A percentile compares a stretch with the other conserved stretches of the same genome.
These are phyloP conservation scores for Stichopus horrens DNA, from an alignment of 53 echinoderm and acorn worm genomes.

Conservation along the genomic window DNA sequence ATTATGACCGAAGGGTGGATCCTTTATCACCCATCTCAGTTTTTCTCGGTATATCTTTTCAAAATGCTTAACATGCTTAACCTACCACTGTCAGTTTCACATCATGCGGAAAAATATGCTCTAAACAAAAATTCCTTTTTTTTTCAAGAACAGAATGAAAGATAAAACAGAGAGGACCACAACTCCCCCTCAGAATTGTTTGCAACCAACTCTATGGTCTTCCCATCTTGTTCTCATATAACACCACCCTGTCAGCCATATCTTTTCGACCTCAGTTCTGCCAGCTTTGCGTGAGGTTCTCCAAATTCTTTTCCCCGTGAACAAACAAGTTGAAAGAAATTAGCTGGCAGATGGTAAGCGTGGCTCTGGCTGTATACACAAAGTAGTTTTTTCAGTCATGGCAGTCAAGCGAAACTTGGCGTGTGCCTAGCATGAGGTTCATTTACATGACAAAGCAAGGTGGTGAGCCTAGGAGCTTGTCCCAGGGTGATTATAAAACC, in stretches of 20 bases:
- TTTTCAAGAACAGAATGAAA: background rate
- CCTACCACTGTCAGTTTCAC: slow-evolving; percentile 6
- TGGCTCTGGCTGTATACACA: slow-evolving; percentile 41
- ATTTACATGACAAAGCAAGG: slow-evolving; percentile 48
- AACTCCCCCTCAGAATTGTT: background rate
- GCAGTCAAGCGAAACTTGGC: slow-evolving; percentile 43
- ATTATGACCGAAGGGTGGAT: background rate
- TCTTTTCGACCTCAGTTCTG: background rate
- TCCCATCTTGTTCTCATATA: background rate
- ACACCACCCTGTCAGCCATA: background rate
- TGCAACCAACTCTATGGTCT: background rate
- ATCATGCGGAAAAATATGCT: background rate
- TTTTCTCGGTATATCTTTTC: background rate
- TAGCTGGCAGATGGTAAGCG: slow-evolving; percentile 46
- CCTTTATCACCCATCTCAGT: background rate
- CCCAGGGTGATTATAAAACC: slow-evolving; percentile 48
- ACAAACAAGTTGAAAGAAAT: slow-evolving; percentile 42
- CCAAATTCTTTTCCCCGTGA: slow-evolving; percentile 37
- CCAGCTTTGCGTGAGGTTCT: slow-evolving; percentile 28
- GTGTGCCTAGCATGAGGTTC: slow-evolving; percentile 43
- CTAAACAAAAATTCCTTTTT: background rate
- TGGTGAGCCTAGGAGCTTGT: slow-evolving; percentile 22
- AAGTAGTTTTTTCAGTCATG: slow-evolving; percentile 47
- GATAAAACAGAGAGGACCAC: background rate
- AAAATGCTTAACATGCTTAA: background rate